Base-by-base conservation (phyloP, 2,888 invertebrate genomes). In the Lepidocyrtoides sp. region DNA sequence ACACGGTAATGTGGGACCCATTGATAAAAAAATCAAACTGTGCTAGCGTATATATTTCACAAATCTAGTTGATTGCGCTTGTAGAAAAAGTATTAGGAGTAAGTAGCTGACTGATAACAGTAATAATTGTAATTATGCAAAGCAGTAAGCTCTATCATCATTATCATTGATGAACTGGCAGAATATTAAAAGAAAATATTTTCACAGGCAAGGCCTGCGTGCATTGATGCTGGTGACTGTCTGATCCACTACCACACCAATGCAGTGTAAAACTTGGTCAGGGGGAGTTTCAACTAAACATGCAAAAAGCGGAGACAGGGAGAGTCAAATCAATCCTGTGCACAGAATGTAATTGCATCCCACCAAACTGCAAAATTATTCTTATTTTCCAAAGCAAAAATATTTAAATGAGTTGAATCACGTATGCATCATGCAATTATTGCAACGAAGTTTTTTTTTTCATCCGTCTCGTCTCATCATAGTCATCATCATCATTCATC, bases 1-100 rank as follows among this genome's bases (percentile, higher is more conserved):
- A 72, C 84, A 66, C 83, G 83, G 63, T 48, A 83, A 44, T 83
- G 83, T 83, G 83, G 60, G 63, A 83, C 66, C 63, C 77, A 63
- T 66, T 83, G 66, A 83, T 83, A 83, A 66, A 66, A 51, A 77
- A 51, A 48, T 51, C 48, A 51, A 82, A 66, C 66, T 48, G 66
- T 82, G 81, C 12, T 44, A 82, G 41, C 26, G 48, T 26, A 48
- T 69, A 17, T 48, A 12, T 57, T 57, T 44, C 23, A 41, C 3
- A 20, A 44, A 48, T 54, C 36, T 36, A 54, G 2, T 54, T 57
- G 57, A 7, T 36, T 4, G 36, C 7, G 36, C 3, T 51, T 14
- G n/a, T 51, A 29, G 29, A 17, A 66, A n/a, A 4, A 32, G 32
- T 66, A 57, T 20, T 51, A 57, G 26, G 29, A 66, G 29, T 20